Evolutionary conservation across 2,888 invertebrate species (phyloP), one percentile per base, ranked within the genome.

Genomic region (Heliconius charithonia): DNA sequence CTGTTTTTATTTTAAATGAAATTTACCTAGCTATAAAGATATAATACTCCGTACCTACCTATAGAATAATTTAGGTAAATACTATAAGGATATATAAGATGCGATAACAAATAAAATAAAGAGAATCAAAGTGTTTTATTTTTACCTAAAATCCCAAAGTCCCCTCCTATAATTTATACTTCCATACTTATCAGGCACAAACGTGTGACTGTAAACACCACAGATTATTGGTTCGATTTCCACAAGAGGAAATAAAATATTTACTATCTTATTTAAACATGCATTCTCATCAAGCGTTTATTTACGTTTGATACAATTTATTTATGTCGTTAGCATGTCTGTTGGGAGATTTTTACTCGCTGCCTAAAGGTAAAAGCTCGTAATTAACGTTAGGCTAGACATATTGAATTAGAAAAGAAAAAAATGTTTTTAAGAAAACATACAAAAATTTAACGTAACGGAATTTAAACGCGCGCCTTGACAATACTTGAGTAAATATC

Each of bases 21-120:
- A 83, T 81, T 81, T 83, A 83, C 74, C 76, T 83, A 83, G 81
- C 83, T 81, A 85, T 86, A 87, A 82, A 83, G 83, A 85, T 87
- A 88, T 86, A 86, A 85, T 90, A 92, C 91, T 91, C 89, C 89
- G 92, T 92, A 92, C 92, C 92, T 92, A 92, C 89, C 86, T 88
- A 86, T 89, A 89, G 87, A 85, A 81, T 87, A 88, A 88, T 82
- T 85, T 88, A 89, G 87, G 82, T 90, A 90, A 90, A 90, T 88
- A 79, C 79, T 76, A 79, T 91, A 91, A 90, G 87, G 84, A 87
- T 88, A 74, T 87, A 89, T 90, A 90, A 89, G 87, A 87, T 83
- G 89, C 88, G 88, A 90, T 89, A 91, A 90, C 89, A 89, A 82
- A 78, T 89, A 87, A 85, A 88, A 85, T 85, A 85, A 86, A 89